Percentiles rank a stretch among this genome's conserved stretches.
phyloP scores from a whole-genome alignment of 2,888 invertebrate species.

The Netelia virgata region DNA sequence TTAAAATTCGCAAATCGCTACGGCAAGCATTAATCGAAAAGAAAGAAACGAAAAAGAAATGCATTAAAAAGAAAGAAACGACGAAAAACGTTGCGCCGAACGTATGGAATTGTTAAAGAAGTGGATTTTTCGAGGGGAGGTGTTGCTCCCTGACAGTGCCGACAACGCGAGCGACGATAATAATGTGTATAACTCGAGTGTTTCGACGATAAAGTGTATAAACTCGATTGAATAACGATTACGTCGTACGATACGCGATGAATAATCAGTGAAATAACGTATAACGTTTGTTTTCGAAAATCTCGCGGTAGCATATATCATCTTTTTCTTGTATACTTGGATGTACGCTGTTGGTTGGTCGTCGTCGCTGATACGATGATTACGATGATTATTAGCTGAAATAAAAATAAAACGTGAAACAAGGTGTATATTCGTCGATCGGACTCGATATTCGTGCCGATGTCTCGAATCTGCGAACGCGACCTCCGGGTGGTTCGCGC shows the following conservation, averaged over 20 bases:
- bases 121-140: slow-evolving; percentile 78
- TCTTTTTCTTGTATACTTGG: background rate
- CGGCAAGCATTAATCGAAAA: background rate
- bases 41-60: background rate
- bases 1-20: slow-evolving; percentile 1
- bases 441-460: background rate
- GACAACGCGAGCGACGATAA: slow-evolving; percentile 46
- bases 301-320: background rate
- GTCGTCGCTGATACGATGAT: background rate
- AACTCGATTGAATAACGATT: slow-evolving; percentile 20
- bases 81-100: slow-evolving; percentile 49
- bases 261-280: background rate
- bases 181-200: background rate
- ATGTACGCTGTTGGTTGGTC: background rate
- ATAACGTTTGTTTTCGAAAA: background rate
- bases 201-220: slow-evolving; percentile 15
- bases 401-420: background rate
- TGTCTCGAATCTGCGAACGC: slow-evolving; percentile 29
- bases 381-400: background rate
- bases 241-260: background rate
- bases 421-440: background rate
- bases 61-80: slow-evolving; percentile 1
- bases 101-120: slow-evolving; percentile 77
- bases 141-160: slow-evolving; percentile 77
- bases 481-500: slow-evolving; percentile 11